Percentiles rank a stretch among this genome's conserved stretches.
Evolutionary conservation across 2,888 invertebrate genomes (phyloP).

Genomic region (Xanthia icteritia): DNA sequence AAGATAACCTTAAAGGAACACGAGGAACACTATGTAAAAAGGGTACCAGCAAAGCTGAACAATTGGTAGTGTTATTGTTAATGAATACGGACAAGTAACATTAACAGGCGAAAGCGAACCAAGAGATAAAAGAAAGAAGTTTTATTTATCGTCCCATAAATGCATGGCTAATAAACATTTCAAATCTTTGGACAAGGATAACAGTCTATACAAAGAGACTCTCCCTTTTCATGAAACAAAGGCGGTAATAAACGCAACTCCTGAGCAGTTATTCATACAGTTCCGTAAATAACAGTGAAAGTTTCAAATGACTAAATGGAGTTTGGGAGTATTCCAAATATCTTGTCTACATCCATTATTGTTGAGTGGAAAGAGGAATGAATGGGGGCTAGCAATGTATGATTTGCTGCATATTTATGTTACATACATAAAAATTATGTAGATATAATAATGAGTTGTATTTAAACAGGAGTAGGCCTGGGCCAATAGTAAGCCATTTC

Average conservation of each 20-base stretch:
- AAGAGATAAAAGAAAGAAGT: constrained; percentile 34
- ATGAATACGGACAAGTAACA: constrained; percentile 26
- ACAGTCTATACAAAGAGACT: constrained; percentile 35
- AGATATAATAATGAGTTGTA: constrained; percentile 6
- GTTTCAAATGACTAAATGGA: constrained; percentile 42
- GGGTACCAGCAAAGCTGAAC: neutral
- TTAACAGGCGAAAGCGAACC: constrained; percentile 39
- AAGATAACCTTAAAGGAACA: neutral
- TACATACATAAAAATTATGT: constrained; percentile 8
- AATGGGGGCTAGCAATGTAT: constrained; percentile 27
- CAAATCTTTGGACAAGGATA: constrained; percentile 40
- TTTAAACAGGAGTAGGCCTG: neutral
- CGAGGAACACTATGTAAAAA: neutral
- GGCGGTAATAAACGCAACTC: constrained; percentile 29
- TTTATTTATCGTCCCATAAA: constrained; percentile 50
- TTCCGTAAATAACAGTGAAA: constrained; percentile 57
- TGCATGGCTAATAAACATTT: constrained; percentile 38
- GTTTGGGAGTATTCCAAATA: constrained; percentile 60
- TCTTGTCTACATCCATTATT: constrained; percentile 45
- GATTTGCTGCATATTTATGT: constrained; percentile 11
- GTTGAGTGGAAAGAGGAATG: constrained; percentile 24
- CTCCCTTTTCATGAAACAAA: constrained; percentile 51
- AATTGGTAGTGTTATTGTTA: constrained; percentile 9
- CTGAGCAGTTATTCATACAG: constrained; percentile 35
- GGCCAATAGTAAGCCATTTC: neutral